These are phyloP conservation scores for Lytechinus pictus DNA, from an alignment of 35 echinoderm and acorn worm genomes.

Conservation along the genomic window DNA sequence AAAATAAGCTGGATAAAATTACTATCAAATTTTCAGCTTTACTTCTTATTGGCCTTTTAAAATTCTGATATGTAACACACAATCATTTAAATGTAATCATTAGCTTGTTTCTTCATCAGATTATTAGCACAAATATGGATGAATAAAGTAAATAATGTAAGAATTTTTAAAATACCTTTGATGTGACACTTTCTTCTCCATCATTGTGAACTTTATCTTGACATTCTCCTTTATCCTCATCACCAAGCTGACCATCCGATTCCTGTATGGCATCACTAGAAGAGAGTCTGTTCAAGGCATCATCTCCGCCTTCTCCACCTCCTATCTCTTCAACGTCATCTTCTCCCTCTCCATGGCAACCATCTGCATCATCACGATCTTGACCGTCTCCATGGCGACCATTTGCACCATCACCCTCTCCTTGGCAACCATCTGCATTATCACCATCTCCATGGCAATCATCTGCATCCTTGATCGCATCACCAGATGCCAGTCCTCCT, in stretches of 20 bases:
- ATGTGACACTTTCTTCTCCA: not conserved
- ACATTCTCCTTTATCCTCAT: not conserved
- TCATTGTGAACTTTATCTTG: not conserved
- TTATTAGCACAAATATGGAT: not conserved
- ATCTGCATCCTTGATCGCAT: not conserved
- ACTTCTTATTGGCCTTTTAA: too few relatives aligned
- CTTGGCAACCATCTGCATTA: not conserved
- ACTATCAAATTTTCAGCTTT: too few relatives aligned
- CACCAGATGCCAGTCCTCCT: not conserved
- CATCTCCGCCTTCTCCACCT: not conserved
- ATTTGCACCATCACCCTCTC: not conserved
- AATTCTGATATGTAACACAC: too few relatives aligned
- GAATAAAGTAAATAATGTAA: not conserved
- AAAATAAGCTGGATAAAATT: too few relatives aligned
- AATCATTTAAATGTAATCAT: too few relatives aligned
- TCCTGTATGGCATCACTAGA: not conserved
- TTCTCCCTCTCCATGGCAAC: not conserved
- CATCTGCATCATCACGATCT: not conserved
- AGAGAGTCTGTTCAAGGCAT: not conserved
- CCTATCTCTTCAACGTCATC: not conserved
- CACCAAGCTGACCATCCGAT: not conserved
- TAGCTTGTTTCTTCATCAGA: too few relatives aligned
- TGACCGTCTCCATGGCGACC: not conserved
- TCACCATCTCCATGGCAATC: constrained; percentile 14
- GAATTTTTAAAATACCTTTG: not conserved